Base-by-base conservation (phyloP, 2,888 invertebrate genomes). In the Diarsia brunnea region DNA sequence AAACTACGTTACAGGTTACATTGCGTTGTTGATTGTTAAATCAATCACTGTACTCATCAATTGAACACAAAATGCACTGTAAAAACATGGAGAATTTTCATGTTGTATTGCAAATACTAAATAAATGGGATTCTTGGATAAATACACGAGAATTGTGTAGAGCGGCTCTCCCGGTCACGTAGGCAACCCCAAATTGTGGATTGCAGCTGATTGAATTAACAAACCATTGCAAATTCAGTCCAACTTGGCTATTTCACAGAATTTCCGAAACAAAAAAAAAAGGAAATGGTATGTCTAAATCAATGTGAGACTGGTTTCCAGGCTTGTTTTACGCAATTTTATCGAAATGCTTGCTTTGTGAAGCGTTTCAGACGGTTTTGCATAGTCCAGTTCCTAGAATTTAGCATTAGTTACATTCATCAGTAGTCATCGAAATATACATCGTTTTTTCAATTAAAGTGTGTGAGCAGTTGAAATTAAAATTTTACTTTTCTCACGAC, bases 21-120 rank as follows among this genome's bases (percentile, higher is more conserved):
- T 58, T 49, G 31, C 38, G n/a, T n/a, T 83, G 67, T 79, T 79
- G 68, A 49, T 82, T 73, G 76, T 73, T 75, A 58, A 58, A 84
- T 81, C 76, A 81, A 84, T 82, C 76, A 81, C n/a, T 64, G 63
- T 69, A 47, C 61, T 51, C 84, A 84, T 80, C 53, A 63, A 67
- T 72, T 69, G 66, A 55, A 81, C 58, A 69, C 63, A 45, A 69
- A 80, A 69, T 67, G 63, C 63, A 61, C 51, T 12, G 49, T 55
- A 43, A 68, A 72, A 69, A 61, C 60, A 64, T 55, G 51, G 24
- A 71, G 43, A 60, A 64, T 64, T 80, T 43, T 31, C 63, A 58
- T 81, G 24, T 75, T 63, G 31, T 24, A 68, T 27, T 68, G 65
- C 45, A 61, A 72, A 68, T 27, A 53, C 31, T 14, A 70, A 81